These are phyloP conservation scores for Brachyptera risi DNA, from an alignment of 2,888 invertebrate species.

Conservation along the genomic window DNA sequence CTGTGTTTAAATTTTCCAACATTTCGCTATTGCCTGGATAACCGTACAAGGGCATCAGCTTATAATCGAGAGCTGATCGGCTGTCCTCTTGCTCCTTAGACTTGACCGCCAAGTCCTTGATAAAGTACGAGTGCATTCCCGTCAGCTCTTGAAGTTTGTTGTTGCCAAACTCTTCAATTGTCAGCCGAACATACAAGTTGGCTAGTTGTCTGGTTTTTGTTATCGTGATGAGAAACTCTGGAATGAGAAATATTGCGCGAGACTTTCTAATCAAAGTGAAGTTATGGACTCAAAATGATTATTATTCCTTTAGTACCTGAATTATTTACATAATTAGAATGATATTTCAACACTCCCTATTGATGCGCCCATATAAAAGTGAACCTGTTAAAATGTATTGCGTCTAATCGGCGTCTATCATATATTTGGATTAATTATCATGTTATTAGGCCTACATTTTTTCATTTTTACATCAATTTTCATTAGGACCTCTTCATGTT, in stretches of 20 bases:
- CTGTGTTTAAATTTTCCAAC: background rate
- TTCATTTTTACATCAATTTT: too few relatives aligned
- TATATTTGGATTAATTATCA: too few relatives aligned
- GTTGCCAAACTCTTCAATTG: background rate
- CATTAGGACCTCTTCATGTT: too few relatives aligned
- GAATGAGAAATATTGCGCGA: background rate
- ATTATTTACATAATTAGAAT: too few relatives aligned
- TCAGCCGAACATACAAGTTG: background rate
- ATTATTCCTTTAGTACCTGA: too few relatives aligned
- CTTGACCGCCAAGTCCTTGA: background rate
- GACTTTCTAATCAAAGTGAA: too few relatives aligned
- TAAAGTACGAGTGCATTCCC: background rate
- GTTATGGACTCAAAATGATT: too few relatives aligned
- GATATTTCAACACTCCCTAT: too few relatives aligned
- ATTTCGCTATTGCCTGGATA: constrained; percentile 23
- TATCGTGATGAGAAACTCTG: background rate
- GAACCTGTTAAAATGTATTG: too few relatives aligned
- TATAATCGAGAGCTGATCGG: background rate
- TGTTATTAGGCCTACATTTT: too few relatives aligned
- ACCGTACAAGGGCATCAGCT: constrained; percentile 19
- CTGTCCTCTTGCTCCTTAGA: background rate
- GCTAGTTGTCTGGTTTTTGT: background rate
- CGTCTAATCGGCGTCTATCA: too few relatives aligned
- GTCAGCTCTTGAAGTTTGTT: background rate
- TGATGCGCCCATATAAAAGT: too few relatives aligned